Evolutionary conservation across 2,888 invertebrate species (phyloP), one percentile per base, ranked within the genome.

Genomic region (Callyntrura guangdongensis): DNA sequence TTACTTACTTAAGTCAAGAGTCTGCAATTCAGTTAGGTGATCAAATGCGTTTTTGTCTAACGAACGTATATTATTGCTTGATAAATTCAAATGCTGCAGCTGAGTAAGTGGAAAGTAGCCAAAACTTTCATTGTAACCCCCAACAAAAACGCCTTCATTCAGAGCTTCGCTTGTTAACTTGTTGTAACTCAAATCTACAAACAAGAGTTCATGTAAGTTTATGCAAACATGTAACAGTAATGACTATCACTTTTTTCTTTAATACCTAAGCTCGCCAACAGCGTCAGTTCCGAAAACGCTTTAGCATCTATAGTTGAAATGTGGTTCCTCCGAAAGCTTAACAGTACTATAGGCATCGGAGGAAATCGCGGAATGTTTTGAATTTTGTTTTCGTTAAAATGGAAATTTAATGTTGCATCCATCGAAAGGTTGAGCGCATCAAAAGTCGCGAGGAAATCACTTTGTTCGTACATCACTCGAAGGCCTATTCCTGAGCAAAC

Each of bases 1-100:
- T n/a, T n/a, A n/a, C n/a, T n/a, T n/a, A n/a, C n/a, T n/a, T n/a
- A n/a, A n/a, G n/a, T n/a, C n/a, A n/a, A n/a, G n/a, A n/a, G n/a
- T n/a, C n/a, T n/a, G n/a, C 56, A 98, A 77, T 20, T 96, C 95
- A 0, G 96, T 96, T 3, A 97, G 95, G 94, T 98, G 98, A 94
- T 97, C 97, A 94, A 98, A 98, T 0, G 97, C 25, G 45, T 86
- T 79, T 45, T 47, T 74, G 25, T 74, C 64, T n/a, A 86, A n/a
- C 9, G 59, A 85, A 64, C 93, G 93, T 86, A 94, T 94, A 8
- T 74, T 79, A 56, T 94, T 94, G 27, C 91, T 86, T 11, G 89
- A 77, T 86, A 94, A 64, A 77, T 92, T 92, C 5, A 94, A 81
- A 86, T 91, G 91, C 22, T 67, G 67, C n/a, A 93, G 14, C 11